Evolutionary conservation across 2,797 vertebrate genomes (phyloP).

Genomic region (Xerus rutilus): DNA sequence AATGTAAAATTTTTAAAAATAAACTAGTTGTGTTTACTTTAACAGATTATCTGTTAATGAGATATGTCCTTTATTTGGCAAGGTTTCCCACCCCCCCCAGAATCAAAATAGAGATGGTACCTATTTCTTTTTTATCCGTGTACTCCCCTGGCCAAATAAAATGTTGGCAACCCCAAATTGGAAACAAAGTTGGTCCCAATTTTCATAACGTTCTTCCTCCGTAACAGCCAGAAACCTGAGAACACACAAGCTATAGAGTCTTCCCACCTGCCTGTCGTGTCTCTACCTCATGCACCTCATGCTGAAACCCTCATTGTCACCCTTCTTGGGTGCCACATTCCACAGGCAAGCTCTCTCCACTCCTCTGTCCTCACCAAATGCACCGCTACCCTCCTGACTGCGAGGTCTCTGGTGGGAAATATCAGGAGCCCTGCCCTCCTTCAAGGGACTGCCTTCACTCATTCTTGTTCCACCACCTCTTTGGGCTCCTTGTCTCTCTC

Average conservation of each 20-base stretch:
- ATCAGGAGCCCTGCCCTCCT: background rate
- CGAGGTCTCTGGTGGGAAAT: background rate
- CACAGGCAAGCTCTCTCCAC: no score
- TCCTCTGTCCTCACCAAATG: background rate
- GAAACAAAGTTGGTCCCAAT: background rate
- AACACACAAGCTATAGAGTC: fast-evolving
- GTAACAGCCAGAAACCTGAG: fast-evolving
- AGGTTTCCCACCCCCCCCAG: background rate
- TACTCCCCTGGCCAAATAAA: background rate
- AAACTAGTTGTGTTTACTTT: background rate
- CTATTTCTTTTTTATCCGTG: background rate
- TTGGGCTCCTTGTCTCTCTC: background rate
- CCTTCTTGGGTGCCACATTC: fast-evolving
- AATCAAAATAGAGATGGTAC: background rate
- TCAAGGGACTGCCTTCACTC: fast-evolving
- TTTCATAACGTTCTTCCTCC: background rate
- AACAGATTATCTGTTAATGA: background rate
- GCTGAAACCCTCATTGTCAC: fast-evolving
- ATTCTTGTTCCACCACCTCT: background rate
- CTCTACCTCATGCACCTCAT: fast-evolving
- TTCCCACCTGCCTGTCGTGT: fast-evolving
- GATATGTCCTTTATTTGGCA: background rate
- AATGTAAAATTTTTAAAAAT: background rate
- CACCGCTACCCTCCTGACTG: background rate
- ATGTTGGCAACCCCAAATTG: background rate